Percentiles rank a stretch among this genome's conserved stretches.
phyloP scores from a whole-genome alignment of 2,888 invertebrate species.

The Leptinotarsa haldemani region DNA sequence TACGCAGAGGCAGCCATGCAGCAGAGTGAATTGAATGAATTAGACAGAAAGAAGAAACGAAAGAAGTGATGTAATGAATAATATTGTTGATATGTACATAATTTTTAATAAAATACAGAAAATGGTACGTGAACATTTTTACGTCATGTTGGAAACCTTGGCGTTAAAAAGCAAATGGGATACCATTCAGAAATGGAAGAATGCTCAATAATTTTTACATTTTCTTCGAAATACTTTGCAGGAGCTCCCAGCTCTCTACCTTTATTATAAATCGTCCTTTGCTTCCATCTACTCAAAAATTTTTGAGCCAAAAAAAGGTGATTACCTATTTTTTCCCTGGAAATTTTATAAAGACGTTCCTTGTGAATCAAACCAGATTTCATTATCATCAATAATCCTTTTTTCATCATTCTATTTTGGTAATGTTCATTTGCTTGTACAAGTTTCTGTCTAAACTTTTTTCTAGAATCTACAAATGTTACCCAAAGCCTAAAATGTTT shows the following conservation, averaged over 20 bases:
- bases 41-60: slow-evolving; percentile 71
- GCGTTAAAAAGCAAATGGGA: slow-evolving; percentile 52
- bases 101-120: neutral
- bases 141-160: slow-evolving; percentile 46
- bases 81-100: slow-evolving; percentile 29
- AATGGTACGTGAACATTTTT: slow-evolving; percentile 40
- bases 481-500: slow-evolving; percentile 29
- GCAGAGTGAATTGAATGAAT: slow-evolving; percentile 84
- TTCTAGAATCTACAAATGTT: slow-evolving; percentile 13
- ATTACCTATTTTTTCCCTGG: slow-evolving; percentile 39
- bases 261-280: slow-evolving; percentile 43
- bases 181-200: slow-evolving; percentile 48
- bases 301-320: slow-evolving; percentile 52
- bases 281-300: slow-evolving; percentile 57
- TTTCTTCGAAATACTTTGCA: slow-evolving; percentile 1
- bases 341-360: slow-evolving; percentile 41
- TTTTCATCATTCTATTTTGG: slow-evolving; percentile 45
- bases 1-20: slow-evolving; percentile 84
- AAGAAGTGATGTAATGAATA: slow-evolving; percentile 39
- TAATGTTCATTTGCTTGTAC: slow-evolving; percentile 50
- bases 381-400: slow-evolving; percentile 51
- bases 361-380: slow-evolving; percentile 47
- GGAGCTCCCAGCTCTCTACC: neutral
- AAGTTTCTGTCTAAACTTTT: slow-evolving; percentile 37
- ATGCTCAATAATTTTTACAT: slow-evolving; percentile 24